Percentiles rank a stretch among this genome's conserved stretches.
phyloP scores from a whole-genome alignment of 2,888 invertebrate genomes.

The Metalampra italica region DNA sequence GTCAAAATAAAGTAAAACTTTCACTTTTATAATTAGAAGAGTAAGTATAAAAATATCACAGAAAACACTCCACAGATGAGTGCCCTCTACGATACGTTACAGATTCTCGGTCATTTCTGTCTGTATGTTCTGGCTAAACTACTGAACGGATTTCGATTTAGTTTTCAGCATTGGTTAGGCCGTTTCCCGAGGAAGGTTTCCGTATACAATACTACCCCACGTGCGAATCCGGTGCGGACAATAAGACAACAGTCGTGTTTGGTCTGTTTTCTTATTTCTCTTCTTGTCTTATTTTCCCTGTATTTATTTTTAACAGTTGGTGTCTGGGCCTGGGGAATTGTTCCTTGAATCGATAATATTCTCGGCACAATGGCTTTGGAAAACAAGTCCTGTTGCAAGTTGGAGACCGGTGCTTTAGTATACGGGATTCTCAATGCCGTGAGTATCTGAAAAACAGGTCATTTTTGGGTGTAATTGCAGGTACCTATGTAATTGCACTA shows the following conservation, averaged over 20 bases:
- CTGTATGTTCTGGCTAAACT: no score
- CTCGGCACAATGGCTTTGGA: not conserved
- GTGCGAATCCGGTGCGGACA: not conserved
- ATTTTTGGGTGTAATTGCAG: no score
- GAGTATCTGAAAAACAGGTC: conserved; percentile 2
- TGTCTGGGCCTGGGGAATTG: not conserved
- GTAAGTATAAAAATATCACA: no score
- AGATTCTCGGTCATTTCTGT: no score
- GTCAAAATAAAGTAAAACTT: no score
- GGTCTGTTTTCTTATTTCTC: not conserved
- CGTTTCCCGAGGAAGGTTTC: not conserved
- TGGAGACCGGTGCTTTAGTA: conserved; percentile 11
- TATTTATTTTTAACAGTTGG: not conserved
- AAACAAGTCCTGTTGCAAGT: conserved; percentile 3
- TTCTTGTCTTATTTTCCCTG: not conserved
- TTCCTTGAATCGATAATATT: not conserved
- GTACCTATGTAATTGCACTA: no score
- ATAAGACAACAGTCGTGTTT: no score
- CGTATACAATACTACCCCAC: not conserved
- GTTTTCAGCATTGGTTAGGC: no score
- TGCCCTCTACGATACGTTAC: no score
- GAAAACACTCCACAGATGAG: no score
- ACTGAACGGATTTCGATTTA: no score
- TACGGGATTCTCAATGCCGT: conserved; percentile 12
- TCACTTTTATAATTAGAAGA: no score